phyloP scores from a whole-genome alignment of 2,888 invertebrate genomes.

The Cordilura impudica region DNA sequence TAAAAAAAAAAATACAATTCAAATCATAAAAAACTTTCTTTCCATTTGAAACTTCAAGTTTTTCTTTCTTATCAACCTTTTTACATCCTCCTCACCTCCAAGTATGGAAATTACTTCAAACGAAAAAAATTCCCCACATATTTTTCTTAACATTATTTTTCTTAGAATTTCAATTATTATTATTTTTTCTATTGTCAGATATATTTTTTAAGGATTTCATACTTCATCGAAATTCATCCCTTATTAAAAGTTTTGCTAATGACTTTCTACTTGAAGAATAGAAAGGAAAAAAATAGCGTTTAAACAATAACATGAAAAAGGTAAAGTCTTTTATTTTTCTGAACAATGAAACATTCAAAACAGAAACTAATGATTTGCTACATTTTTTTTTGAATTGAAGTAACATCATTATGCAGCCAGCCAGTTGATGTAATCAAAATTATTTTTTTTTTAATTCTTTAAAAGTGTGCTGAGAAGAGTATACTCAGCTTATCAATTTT shows the following conservation, averaged over 20 bases:
- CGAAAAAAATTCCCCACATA: neutral
- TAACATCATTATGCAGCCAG: neutral
- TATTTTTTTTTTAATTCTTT: neutral
- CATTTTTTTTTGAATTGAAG: constrained; percentile 1
- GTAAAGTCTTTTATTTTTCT: constrained; percentile 20
- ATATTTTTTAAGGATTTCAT: constrained; percentile 6
- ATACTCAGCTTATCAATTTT: too few relatives aligned
- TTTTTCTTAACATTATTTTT: constrained; percentile 17
- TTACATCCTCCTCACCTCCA: neutral
- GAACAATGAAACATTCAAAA: constrained; percentile 49
- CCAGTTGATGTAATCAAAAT: neutral
- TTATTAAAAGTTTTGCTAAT: constrained; percentile 53
- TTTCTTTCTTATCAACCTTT: neutral
- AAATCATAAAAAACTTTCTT: neutral
- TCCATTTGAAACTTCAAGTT: neutral
- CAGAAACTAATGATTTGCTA: constrained; percentile 44
- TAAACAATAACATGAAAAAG: constrained; percentile 46
- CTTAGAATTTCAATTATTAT: constrained; percentile 47
- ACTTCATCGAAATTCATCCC: constrained; percentile 42
- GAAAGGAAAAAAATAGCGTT: neutral
- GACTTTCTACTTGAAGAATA: constrained; percentile 9
- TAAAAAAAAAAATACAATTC: too few relatives aligned
- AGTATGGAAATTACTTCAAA: neutral
- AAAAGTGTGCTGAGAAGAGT: too few relatives aligned
- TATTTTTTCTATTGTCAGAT: constrained; percentile 36